Base-by-base conservation (phyloP, 2,113 vertebrate species). In the Hemibagrus wyckioides region DNA sequence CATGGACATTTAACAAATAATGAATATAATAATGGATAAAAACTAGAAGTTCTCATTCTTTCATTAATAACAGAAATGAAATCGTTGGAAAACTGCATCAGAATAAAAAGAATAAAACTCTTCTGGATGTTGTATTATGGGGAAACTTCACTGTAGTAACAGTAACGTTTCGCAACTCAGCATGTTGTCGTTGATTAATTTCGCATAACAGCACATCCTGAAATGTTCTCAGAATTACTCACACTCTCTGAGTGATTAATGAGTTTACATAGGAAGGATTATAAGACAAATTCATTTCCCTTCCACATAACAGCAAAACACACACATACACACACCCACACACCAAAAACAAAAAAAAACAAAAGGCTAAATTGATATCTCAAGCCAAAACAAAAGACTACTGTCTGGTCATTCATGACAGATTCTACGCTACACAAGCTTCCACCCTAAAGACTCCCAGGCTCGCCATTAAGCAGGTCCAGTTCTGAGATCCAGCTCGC, bases 401-500 rank as follows among this genome's bases (percentile, higher is more conserved):
- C 75, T 71, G 83, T 48, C 54, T 77, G 48, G 63, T 71, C 63
- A 36, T n/a, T 65, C 59, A 39, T 48, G 76, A 48, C n/a, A 14
- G 73, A 85, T 33, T 23, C 83, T 39, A 33, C 67, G 13, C 82
- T 71, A 84, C 69, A 73, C 54, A 56, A 57, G 83, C 10, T 69
- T 41, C 59, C 54, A 71, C n/a, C 48, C 67, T 23, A 36, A 10
- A 63, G 41, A 23, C 84, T 61, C 75, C 9, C 56, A 85, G 73
- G 21, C 69, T 83, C 59, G 23, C 76, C 85, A 87, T 88, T 89
- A 86, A 89, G 85, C 88, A 89, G 85, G 81, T 41, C 50, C 88
- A 89, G 75, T 77, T n/a, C 41, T 84, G 84, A 80, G 87, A 79
- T 89, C 90, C 76, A 86, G 19, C 88, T 85, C 86, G 54, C 90